Percentiles rank a stretch among this genome's conserved stretches.
phyloP scores from a whole-genome alignment of 1,140 invertebrate genomes.

The Drosophila lacteicornis region DNA sequence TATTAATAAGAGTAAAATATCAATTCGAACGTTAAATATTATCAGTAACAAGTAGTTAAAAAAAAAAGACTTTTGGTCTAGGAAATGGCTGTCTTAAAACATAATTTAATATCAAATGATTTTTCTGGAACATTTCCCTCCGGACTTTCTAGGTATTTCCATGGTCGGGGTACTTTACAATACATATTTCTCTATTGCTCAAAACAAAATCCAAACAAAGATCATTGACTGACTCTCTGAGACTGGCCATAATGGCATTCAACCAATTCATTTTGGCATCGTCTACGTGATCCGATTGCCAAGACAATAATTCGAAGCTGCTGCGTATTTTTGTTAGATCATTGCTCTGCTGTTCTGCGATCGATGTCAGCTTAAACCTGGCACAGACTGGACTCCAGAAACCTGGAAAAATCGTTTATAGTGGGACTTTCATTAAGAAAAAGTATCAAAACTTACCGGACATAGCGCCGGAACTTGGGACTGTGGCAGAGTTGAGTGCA shows the following conservation, averaged over 20 bases:
- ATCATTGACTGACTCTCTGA: conserved; percentile 34
- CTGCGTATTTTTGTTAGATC: conserved; percentile 35
- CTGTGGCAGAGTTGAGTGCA: conserved; percentile 37
- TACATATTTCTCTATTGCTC: neutral
- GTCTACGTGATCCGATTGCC: conserved; percentile 37
- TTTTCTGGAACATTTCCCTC: too few relatives aligned
- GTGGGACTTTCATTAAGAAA: neutral
- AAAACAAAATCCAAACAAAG: conserved; percentile 3
- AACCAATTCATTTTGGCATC: conserved; percentile 44
- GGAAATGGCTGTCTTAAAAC: too few relatives aligned
- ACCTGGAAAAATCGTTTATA: conserved; percentile 21
- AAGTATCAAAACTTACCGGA: conserved; percentile 33
- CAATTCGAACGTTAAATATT: too few relatives aligned
- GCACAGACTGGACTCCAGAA: conserved; percentile 55
- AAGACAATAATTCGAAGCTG: neutral
- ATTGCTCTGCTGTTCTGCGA: conserved; percentile 16
- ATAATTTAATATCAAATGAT: too few relatives aligned
- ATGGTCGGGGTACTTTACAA: too few relatives aligned
- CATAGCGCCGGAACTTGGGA: conserved; percentile 43
- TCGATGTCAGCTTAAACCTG: conserved; percentile 31
- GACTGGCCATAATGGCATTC: conserved; percentile 11
- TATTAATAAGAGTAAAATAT: too few relatives aligned
- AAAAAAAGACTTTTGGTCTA: too few relatives aligned
- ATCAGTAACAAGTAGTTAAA: too few relatives aligned
- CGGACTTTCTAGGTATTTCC: neutral